Evolutionary conservation across 2,888 invertebrate genomes (phyloP).

Genomic region (Melangyna quadrimaculata): DNA sequence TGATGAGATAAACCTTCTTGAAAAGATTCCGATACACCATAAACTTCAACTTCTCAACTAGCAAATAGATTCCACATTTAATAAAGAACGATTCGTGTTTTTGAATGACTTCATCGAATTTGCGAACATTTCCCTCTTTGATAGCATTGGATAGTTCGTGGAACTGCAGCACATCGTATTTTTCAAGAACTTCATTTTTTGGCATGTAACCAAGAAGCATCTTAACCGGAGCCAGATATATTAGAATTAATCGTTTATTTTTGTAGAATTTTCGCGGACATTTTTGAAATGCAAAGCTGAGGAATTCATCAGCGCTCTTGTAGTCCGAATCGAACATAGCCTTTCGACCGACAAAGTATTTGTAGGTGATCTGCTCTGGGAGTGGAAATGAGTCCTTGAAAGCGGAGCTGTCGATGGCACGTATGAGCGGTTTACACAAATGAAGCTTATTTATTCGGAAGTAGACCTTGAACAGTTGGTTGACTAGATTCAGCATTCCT

Average conservation of each 20-base stretch:
- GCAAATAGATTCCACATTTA: constrained; percentile 97
- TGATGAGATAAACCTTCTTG: constrained; percentile 90
- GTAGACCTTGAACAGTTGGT: constrained; percentile 97
- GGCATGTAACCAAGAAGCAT: constrained; percentile 98
- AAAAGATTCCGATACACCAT: constrained; percentile 98
- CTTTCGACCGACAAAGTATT: constrained; percentile 97
- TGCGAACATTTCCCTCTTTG: constrained; percentile 92
- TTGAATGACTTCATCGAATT: constrained; percentile 91
- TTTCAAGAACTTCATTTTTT: constrained; percentile 88
- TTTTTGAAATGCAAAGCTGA: constrained; percentile 95
- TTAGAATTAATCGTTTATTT: constrained; percentile 95
- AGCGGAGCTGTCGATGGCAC: constrained; percentile 96
- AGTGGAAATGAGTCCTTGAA: constrained; percentile 94
- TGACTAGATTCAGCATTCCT: constrained; percentile 97
- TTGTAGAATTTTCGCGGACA: constrained; percentile 90
- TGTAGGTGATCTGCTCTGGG: constrained; percentile 97
- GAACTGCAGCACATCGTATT: constrained; percentile 95
- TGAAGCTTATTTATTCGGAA: constrained; percentile 95
- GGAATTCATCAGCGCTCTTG: constrained; percentile 93
- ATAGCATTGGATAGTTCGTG: constrained; percentile 94
- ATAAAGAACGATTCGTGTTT: constrained; percentile 96
- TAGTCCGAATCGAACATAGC: constrained; percentile 99
- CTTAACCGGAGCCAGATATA: constrained; percentile 97
- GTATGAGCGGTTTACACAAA: constrained; percentile 95
- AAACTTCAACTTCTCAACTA: constrained; percentile 97